A percentile compares a stretch with the other conserved stretches of the same genome.
phyloP scores from a whole-genome alignment of 2,113 vertebrate genomes.

The Prunella fulvescens region DNA sequence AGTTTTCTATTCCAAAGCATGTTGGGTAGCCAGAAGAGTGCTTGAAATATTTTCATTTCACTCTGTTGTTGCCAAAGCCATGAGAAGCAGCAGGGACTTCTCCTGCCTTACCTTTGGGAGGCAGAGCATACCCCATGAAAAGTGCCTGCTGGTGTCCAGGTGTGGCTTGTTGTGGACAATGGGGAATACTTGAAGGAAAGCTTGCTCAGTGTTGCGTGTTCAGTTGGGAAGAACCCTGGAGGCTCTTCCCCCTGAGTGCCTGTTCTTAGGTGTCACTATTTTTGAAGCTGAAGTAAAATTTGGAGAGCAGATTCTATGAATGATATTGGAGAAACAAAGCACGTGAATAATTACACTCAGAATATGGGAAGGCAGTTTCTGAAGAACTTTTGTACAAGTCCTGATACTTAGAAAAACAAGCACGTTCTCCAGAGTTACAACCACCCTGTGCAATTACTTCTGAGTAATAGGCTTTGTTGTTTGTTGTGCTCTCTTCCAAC shows the following conservation, averaged over 20 bases:
- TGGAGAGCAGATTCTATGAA: not conserved
- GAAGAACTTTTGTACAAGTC: not conserved
- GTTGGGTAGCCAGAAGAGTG: not conserved
- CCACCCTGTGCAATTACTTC: not conserved
- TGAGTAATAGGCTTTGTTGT: not conserved
- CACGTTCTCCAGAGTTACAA: not conserved
- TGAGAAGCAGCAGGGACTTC: not conserved
- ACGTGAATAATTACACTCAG: not conserved
- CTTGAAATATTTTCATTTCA: not conserved
- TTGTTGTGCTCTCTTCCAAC: not conserved
- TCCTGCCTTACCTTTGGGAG: not conserved
- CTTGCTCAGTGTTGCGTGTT: not conserved
- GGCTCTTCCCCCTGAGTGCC: not conserved
- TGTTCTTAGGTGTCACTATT: not conserved
- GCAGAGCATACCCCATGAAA: not conserved
- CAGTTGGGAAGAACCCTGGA: not conserved
- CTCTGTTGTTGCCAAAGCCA: not conserved
- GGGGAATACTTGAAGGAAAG: not conserved
- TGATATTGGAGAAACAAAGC: not conserved
- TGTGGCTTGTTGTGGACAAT: rapidly evolving
- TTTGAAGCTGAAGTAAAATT: not conserved
- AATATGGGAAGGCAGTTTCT: not conserved
- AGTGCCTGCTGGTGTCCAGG: not conserved
- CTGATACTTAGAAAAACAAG: not conserved
- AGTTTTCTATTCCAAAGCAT: not conserved